These are phyloP conservation scores for Alligator mississippiensis DNA, from an alignment of 2,113 vertebrate species.

Conservation along the genomic window DNA sequence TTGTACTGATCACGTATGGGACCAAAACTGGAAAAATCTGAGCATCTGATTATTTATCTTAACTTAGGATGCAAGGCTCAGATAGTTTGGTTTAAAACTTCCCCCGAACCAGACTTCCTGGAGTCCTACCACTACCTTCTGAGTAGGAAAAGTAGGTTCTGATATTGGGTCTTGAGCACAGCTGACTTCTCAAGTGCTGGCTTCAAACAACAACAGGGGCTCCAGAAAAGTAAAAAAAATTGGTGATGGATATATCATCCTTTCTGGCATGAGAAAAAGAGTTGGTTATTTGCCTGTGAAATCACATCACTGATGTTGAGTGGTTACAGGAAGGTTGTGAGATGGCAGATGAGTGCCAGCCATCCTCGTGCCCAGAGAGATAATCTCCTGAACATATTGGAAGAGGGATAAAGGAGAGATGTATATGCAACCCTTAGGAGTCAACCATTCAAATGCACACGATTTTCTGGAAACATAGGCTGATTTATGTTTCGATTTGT, in stretches of 20 bases:
- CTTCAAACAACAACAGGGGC: constrained; percentile 60
- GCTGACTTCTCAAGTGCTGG: constrained; percentile 32
- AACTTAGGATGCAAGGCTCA: neutral
- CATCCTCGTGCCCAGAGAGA: constrained; percentile 45
- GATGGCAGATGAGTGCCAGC: constrained; percentile 62
- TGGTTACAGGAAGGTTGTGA: constrained; percentile 53
- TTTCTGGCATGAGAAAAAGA: neutral
- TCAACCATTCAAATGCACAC: neutral
- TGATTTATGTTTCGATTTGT: constrained; percentile 19
- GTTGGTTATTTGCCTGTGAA: constrained; percentile 55
- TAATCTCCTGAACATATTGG: neutral
- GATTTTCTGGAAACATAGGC: constrained; percentile 30
- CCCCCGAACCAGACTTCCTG: neutral
- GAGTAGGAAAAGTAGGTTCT: neutral
- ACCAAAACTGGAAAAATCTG: neutral
- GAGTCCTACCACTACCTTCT: constrained; percentile 25
- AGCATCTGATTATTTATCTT: neutral
- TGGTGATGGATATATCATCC: constrained; percentile 37
- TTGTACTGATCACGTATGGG: neutral
- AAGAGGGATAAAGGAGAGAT: constrained; percentile 11
- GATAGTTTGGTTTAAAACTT: neutral
- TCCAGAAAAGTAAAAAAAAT: constrained; percentile 1
- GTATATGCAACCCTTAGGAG: constrained; percentile 23
- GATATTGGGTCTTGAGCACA: neutral
- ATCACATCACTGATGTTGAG: constrained; percentile 56